Evolutionary conservation across 2,113 vertebrate species (phyloP), one percentile per base, ranked within the genome.

Genomic region (Dolichotis patagonum): DNA sequence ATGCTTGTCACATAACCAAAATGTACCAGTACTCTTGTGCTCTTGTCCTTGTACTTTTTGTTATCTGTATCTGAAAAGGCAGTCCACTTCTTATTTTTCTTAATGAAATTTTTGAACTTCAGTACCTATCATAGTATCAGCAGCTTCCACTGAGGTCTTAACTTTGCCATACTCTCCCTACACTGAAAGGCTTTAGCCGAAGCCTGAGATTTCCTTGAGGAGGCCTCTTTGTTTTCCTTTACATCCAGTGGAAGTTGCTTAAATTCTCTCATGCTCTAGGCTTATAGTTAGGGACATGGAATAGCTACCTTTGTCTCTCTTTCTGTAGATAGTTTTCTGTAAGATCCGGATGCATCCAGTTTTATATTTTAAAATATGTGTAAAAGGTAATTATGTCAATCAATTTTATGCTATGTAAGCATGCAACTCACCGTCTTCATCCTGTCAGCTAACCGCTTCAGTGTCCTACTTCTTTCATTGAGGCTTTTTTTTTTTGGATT

Each of bases 351-450:
- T 46, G 77, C 7, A 38, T 67, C 63, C 11, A 32, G 56, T 32
- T 88, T 62, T 8, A 90, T 81, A 32, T 52, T 60, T 90, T 28
- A 69, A 94, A 81, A 71, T 94, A 86, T 85, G 6, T n/a, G 73
- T 52, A 93, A 54, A 69, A 28, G 56, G 1, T 56, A 88, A 91
- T 56, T 62, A 65, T 43, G 5, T 38, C 83, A 93, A 16, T 86
- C 24, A 49, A 11, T 75, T 49, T 69, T 22, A 95, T 41, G 5
- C 30, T 35, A 85, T 22, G 32, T 9, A 80, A 54, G 32, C 22
- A 54, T 35, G 17, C 16, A 11, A 10, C 30, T 54, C 7, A 10
- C 69, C 65, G 91, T 67, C 54, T 89, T 93, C 13, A 56, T 77
- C 41, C 46, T 91, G 52, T 85, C 84, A 84, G 52, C 41, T 60